Percentiles rank a stretch among this genome's conserved stretches.
phyloP scores from a whole-genome alignment of 2,113 vertebrate genomes.

The Pelmatolapia mariae region DNA sequence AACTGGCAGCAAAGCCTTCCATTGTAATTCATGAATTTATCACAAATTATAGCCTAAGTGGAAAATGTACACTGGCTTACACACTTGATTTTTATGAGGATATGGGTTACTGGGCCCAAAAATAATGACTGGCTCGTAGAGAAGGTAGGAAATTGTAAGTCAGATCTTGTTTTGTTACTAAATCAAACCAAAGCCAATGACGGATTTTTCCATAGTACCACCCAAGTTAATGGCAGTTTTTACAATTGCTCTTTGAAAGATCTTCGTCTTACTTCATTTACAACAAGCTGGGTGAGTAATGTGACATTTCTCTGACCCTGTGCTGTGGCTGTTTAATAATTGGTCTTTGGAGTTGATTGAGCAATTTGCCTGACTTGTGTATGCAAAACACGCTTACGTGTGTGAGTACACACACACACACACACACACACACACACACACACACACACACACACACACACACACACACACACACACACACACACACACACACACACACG shows the following conservation, averaged over 20 bases:
- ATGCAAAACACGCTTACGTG: not conserved
- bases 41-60: slow-evolving; percentile 3
- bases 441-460: accelerated
- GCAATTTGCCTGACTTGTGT: not conserved
- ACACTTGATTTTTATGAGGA: not conserved
- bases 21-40: not conserved
- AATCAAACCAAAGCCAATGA: slow-evolving; percentile 20
- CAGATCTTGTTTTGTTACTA: slow-evolving; percentile 25
- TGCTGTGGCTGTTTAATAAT: not conserved
- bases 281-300: slow-evolving; percentile 42
- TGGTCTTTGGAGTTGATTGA: not conserved
- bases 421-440: not conserved
- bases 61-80: not conserved
- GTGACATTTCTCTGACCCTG: slow-evolving; percentile 28
- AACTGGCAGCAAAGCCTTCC: not conserved
- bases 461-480: not conserved
- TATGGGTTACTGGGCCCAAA: not conserved
- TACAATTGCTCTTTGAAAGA: slow-evolving; percentile 14
- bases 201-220: slow-evolving; percentile 31
- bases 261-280: slow-evolving; percentile 23
- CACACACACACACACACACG: not conserved
- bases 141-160: slow-evolving; percentile 26
- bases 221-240: slow-evolving; percentile 30
- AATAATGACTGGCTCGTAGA: slow-evolving; percentile 17
- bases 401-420: not conserved